phyloP scores from a whole-genome alignment of 2,888 invertebrate species.

The Norana najaformis region DNA sequence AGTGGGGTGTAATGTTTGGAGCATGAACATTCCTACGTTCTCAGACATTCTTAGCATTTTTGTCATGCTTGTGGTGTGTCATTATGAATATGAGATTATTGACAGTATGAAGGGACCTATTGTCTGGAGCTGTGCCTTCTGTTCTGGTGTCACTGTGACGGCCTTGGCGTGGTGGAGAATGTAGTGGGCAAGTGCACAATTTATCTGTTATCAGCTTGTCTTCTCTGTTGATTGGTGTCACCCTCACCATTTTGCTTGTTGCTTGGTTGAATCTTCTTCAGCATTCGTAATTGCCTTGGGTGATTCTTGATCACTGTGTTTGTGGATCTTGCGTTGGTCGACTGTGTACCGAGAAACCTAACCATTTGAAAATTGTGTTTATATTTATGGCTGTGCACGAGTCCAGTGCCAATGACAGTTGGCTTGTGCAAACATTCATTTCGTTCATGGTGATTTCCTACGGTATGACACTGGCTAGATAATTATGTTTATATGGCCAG shows the following conservation, averaged over 20 bases:
- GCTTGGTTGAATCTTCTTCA: background rate
- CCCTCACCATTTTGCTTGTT: background rate
- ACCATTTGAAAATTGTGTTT: background rate
- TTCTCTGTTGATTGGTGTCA: background rate
- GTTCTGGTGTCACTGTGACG: background rate
- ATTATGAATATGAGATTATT: conserved; percentile 13
- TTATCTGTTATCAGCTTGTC: background rate
- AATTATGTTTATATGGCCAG: background rate
- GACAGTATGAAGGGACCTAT: background rate
- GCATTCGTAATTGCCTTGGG: background rate
- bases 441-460: background rate
- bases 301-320: background rate
- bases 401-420: background rate
- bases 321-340: background rate
- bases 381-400: background rate
- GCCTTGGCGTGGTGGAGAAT: background rate
- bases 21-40: background rate
- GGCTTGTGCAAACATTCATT: background rate
- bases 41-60: background rate
- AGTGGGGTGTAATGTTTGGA: background rate
- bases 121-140: background rate
- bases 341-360: conserved; percentile 13
- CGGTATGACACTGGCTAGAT: background rate
- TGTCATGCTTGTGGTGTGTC: background rate
- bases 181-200: background rate